phyloP scores from a whole-genome alignment of 2,888 invertebrate genomes.

The Yponomeuta plumbellus region DNA sequence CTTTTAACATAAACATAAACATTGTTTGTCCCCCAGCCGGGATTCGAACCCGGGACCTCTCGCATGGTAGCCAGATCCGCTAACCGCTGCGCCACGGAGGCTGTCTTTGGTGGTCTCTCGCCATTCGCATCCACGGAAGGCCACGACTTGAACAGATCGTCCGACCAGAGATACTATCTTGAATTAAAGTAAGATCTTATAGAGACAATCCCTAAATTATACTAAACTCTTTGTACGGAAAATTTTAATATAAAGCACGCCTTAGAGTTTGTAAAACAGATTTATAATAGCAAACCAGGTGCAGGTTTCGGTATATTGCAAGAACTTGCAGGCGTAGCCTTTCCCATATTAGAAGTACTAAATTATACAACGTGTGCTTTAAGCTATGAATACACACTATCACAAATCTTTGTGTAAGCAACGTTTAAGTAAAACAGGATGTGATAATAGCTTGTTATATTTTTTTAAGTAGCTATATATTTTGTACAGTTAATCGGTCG shows the following conservation, averaged over 20 bases:
- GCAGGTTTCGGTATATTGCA: slow-evolving; percentile 45
- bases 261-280: slow-evolving; percentile 40
- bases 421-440: no score
- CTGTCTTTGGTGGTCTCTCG: no score
- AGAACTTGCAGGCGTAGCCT: slow-evolving; percentile 33
- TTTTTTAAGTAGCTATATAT: no score
- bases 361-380: slow-evolving; percentile 2
- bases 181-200: neutral
- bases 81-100: no score
- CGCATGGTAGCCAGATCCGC: no score
- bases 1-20: no score
- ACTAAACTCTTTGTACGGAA: neutral
- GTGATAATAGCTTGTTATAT: no score
- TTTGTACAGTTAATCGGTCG: no score
- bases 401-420: neutral
- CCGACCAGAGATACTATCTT: neutral
- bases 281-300: slow-evolving; percentile 42
- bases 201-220: neutral
- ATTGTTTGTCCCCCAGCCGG: no score
- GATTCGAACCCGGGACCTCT: no score
- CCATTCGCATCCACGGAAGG: neutral
- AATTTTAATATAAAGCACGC: neutral
- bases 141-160: neutral
- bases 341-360: slow-evolving; percentile 12
- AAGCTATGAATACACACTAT: neutral